Evolutionary conservation across 1,140 invertebrate genomes (phyloP).

Genomic region (Drosophila jambulina): DNA sequence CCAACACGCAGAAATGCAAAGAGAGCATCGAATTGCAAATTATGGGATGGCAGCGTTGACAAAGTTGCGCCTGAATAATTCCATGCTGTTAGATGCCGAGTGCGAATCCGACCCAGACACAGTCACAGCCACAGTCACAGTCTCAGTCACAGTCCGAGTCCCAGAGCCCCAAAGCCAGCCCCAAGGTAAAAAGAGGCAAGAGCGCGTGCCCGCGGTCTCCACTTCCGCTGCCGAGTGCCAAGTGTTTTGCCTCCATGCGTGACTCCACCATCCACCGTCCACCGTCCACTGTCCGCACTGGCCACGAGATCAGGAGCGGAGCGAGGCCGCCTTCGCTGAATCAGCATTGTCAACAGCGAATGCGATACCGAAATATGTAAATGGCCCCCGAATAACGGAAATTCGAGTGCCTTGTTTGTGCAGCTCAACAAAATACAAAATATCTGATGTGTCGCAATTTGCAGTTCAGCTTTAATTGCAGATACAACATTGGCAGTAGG

Average conservation of each 20-base stretch:
- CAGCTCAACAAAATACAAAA: constrained; percentile 20
- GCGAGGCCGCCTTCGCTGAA: constrained; percentile 11
- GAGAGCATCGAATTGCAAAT: constrained; percentile 83
- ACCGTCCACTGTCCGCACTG: constrained; percentile 7
- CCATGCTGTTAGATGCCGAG: constrained; percentile 40
- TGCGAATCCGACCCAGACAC: constrained; percentile 31
- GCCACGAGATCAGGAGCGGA: constrained; percentile 60
- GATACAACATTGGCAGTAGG: not conserved
- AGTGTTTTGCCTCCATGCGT: constrained; percentile 66
- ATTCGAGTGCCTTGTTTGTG: constrained; percentile 23
- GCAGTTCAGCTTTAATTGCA: constrained; percentile 2
- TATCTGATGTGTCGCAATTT: constrained; percentile 20
- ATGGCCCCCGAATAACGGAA: constrained; percentile 8
- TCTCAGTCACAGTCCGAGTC: not conserved
- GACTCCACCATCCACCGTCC: constrained; percentile 38
- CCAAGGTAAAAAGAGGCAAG: constrained; percentile 45
- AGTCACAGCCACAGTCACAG: constrained; percentile 4
- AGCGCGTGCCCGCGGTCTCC: constrained; percentile 69
- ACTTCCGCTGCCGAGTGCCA: constrained; percentile 67
- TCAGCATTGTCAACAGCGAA: constrained; percentile 1
- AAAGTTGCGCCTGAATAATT: constrained; percentile 64
- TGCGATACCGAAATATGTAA: constrained; percentile 1
- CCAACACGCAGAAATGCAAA: constrained; percentile 83
- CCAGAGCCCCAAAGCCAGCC: constrained; percentile 13
- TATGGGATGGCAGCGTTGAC: constrained; percentile 54